These are phyloP conservation scores for Steinernema khuongi DNA, from an alignment of 1,140 invertebrate species.

Conservation along the genomic window DNA sequence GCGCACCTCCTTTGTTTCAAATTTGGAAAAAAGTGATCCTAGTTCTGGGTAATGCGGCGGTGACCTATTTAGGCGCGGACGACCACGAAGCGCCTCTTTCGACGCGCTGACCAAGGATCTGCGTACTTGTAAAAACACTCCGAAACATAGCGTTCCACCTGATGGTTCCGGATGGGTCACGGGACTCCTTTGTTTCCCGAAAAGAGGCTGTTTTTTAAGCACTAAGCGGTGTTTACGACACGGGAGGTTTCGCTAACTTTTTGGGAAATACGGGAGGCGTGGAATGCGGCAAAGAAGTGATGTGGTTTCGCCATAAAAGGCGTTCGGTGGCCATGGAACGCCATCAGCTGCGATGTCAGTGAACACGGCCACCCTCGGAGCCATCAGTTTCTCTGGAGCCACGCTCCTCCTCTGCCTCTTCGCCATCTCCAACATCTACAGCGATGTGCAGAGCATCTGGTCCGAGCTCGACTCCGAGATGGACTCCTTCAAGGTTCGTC, in stretches of 20 bases:
- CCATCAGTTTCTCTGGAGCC: constrained; percentile 46
- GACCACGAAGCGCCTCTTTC: too few species aligned
- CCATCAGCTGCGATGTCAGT: constrained; percentile 44
- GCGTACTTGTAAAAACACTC: too few species aligned
- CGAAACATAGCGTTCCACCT: too few species aligned
- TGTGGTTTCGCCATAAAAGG: not conserved
- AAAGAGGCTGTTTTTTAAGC: too few species aligned
- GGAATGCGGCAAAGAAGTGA: not conserved
- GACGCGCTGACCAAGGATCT: too few species aligned
- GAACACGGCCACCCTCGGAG: constrained; percentile 49
- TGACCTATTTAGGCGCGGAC: too few species aligned
- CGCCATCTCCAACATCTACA: constrained; percentile 44
- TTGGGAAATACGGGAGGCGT: not conserved
- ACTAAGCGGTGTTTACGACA: not conserved
- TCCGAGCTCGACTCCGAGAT: constrained; percentile 49
- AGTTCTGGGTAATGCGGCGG: too few species aligned
- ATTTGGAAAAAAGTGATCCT: too few species aligned
- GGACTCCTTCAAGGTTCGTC: constrained; percentile 45
- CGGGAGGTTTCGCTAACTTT: not conserved
- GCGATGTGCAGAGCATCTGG: constrained; percentile 52
- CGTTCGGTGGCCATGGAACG: not conserved
- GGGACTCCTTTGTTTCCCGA: too few species aligned
- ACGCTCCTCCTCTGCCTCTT: constrained; percentile 49
- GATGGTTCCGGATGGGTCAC: too few species aligned
- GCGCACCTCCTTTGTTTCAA: too few species aligned